Conservation (phyloP, 2,888 invertebrate genomes). For the Drosophila monieri region DNA sequence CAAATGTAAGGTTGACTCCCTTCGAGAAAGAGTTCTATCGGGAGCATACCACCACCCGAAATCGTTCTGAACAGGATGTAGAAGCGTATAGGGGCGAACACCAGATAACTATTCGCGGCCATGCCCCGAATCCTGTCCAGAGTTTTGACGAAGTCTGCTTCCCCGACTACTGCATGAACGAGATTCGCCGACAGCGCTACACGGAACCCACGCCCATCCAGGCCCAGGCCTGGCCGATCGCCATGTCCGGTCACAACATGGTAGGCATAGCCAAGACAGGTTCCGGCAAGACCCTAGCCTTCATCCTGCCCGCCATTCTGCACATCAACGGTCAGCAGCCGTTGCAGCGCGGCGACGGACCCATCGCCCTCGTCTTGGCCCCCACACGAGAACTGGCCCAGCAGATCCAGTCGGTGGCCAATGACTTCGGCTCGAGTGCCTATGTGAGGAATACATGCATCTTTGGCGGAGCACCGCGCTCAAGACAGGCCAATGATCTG, state of each 20-base stretch:
- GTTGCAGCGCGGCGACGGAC: conserved; percentile 91
- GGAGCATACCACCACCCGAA: conserved; percentile 87
- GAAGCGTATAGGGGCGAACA: conserved; percentile 88
- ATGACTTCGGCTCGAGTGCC: conserved; percentile 91
- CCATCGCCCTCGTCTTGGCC: conserved; percentile 91
- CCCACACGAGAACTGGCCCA: conserved; percentile 92
- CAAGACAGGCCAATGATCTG: conserved; percentile 88
- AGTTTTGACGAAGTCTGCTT: conserved; percentile 92
- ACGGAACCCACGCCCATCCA: conserved; percentile 93
- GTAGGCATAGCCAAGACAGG: conserved; percentile 95
- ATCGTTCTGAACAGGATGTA: conserved; percentile 88
- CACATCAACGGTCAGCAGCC: conserved; percentile 93
- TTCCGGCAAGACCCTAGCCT: conserved; percentile 92
- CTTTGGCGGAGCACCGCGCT: conserved; percentile 96
- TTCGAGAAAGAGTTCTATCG: conserved; percentile 93
- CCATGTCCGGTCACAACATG: conserved; percentile 91
- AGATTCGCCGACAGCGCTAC: conserved; percentile 87
- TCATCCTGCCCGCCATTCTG: conserved; percentile 92
- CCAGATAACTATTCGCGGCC: conserved; percentile 90
- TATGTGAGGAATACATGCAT: conserved; percentile 93
- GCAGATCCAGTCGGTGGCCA: conserved; percentile 92
- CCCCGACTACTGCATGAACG: conserved; percentile 89
- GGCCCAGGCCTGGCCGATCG: conserved; percentile 94
- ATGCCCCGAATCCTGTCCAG: conserved; percentile 90
- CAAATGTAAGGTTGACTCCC: conserved; percentile 86